Conservation (phyloP, 2,113 vertebrate species). For the western clawed frog (Xenopus tropicalis) region DNA sequence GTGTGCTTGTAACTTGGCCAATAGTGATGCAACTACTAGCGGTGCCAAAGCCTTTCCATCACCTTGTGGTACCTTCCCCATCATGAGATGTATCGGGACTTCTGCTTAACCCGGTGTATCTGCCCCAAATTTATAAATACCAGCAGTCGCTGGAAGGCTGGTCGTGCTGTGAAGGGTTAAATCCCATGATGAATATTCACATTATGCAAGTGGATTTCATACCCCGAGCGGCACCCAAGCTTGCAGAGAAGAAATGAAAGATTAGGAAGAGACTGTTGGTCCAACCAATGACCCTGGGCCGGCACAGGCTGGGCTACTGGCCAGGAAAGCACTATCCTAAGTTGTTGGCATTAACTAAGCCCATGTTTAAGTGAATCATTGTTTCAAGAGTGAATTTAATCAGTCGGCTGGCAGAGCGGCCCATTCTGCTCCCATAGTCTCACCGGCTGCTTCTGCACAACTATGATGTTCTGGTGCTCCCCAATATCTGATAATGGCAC, state of each 20-base stretch:
- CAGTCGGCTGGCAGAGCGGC: slow-evolving; percentile 57
- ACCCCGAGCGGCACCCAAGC: slow-evolving; percentile 15
- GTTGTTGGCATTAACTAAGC: slow-evolving; percentile 38
- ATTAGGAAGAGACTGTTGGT: slow-evolving; percentile 21
- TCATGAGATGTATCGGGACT: no score
- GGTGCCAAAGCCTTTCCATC: background rate
- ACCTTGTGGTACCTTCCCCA: no score
- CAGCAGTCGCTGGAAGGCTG: no score
- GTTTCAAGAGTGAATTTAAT: slow-evolving; percentile 55
- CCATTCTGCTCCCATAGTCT: slow-evolving; percentile 30
- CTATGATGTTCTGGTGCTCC: no score
- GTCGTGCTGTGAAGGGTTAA: background rate
- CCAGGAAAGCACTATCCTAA: slow-evolving; percentile 52
- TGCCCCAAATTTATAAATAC: no score
- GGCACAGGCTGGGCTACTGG: slow-evolving; percentile 37
- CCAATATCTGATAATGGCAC: no score
- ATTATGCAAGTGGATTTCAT: slow-evolving; percentile 16
- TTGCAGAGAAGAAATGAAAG: slow-evolving; percentile 10
- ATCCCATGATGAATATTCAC: slow-evolving; percentile 29
- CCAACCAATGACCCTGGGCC: slow-evolving; percentile 42
- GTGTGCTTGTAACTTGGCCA: background rate
- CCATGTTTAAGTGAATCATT: slow-evolving; percentile 48
- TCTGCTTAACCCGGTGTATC: no score
- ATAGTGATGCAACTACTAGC: background rate
- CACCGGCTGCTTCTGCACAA: slow-evolving; percentile 19